These are phyloP conservation scores for Dunckerocampus dactyliophorus DNA, from an alignment of 2,113 vertebrate species.

Conservation along the genomic window DNA sequence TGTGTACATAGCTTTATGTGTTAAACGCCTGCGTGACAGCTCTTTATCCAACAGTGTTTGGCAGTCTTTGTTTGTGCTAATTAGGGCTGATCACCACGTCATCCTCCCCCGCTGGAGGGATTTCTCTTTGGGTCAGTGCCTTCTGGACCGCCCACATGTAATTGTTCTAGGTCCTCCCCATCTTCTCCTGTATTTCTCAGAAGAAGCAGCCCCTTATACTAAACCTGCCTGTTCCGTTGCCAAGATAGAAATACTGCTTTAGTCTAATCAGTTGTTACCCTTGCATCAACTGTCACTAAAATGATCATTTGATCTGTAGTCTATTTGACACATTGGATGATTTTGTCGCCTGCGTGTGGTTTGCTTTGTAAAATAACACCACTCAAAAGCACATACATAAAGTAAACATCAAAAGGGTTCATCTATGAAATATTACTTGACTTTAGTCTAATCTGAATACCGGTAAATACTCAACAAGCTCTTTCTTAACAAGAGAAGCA, in stretches of 20 bases:
- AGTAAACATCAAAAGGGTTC: too few relatives aligned
- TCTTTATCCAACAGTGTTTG: not conserved
- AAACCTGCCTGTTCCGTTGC: not conserved
- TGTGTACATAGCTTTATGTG: not conserved
- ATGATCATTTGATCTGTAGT: not conserved
- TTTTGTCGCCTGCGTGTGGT: not conserved
- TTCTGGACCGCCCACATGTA: not conserved
- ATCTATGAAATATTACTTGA: too few relatives aligned
- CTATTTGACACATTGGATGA: not conserved
- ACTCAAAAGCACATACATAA: too few relatives aligned
- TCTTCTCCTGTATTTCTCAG: not conserved
- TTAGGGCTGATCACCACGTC: not conserved
- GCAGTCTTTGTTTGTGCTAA: not conserved
- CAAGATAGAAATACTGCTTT: not conserved
- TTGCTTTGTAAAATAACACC: not conserved
- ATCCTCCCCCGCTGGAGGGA: not conserved
- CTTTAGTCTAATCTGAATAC: not conserved
- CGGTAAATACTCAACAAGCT: not conserved
- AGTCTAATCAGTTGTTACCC: not conserved
- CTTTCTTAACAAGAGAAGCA: not conserved
- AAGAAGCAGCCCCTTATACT: not conserved
- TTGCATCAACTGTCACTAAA: not conserved
- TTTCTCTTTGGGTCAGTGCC: not conserved
- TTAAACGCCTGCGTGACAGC: not conserved
- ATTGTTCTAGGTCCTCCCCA: not conserved